A percentile compares a stretch with the other conserved stretches of the same genome.
Evolutionary conservation across 2,113 vertebrate genomes (phyloP).

Genomic region (Eubucco bourcierii): DNA sequence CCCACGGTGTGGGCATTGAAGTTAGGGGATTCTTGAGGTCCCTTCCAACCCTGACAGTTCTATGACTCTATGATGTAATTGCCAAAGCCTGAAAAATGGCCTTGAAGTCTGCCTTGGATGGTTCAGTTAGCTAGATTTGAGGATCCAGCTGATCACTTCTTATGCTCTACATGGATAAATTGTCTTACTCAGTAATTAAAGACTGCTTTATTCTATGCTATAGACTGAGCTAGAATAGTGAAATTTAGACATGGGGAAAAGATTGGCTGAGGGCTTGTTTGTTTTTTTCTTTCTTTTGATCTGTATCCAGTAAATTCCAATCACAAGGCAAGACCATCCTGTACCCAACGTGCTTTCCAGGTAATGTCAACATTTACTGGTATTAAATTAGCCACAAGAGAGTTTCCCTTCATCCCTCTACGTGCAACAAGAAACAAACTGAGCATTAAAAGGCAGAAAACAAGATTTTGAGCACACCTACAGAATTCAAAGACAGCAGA

Average conservation of each 20-base stretch:
- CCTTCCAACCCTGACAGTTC: no score
- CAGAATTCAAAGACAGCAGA: background rate
- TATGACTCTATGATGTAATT: background rate
- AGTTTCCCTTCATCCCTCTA: background rate
- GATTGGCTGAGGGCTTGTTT: background rate
- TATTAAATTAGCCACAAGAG: conserved; percentile 17
- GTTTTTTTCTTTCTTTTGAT: background rate
- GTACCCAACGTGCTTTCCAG: background rate
- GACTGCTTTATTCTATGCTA: background rate
- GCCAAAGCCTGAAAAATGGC: background rate
- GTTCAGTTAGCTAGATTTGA: background rate
- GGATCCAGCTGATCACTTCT: background rate
- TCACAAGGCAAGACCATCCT: background rate
- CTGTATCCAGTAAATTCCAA: conserved; percentile 4
- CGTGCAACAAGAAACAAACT: background rate
- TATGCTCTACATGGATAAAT: background rate
- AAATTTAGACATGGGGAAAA: background rate
- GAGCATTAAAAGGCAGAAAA: background rate
- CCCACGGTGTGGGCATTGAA: no score
- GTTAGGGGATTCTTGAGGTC: no score
- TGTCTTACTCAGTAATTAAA: conserved; percentile 22
- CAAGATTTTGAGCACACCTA: background rate
- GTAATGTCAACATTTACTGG: background rate
- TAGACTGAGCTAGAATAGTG: background rate
- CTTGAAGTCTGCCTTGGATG: background rate